Percentiles rank a stretch among this genome's conserved stretches.
Evolutionary conservation across 2,797 vertebrate genomes (phyloP).

Genomic region (Pseudochaenichthys georgianus): DNA sequence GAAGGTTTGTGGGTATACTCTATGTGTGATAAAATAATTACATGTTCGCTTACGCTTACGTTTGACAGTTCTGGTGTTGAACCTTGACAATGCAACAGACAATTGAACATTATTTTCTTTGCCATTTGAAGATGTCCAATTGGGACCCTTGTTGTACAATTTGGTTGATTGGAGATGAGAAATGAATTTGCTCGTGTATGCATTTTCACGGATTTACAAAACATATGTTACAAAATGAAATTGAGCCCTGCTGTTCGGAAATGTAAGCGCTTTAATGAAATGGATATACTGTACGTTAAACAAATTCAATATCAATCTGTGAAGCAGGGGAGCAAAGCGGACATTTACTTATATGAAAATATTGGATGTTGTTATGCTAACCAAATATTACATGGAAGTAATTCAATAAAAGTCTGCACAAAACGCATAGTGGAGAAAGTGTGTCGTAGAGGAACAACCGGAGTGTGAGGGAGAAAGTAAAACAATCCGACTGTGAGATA

Average conservation of each 20-base stretch:
- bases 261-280: too few species aligned
- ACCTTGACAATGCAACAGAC: not conserved
- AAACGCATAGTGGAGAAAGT: conserved; percentile 33
- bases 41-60: conserved; percentile 16
- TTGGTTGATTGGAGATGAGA: not conserved
- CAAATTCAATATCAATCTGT: not conserved
- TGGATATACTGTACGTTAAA: not conserved
- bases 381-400: conserved; percentile 9
- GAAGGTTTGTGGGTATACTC: conserved; percentile 4
- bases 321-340: not conserved
- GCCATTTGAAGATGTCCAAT: not conserved
- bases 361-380: conserved; percentile 32
- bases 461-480: conserved; percentile 45
- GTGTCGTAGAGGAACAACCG: conserved; percentile 43
- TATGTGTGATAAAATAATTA: conserved; percentile 29
- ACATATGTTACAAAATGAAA: not conserved
- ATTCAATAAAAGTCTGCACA: conserved; percentile 25
- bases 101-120: not conserved
- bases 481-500: conserved; percentile 75
- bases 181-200: not conserved
- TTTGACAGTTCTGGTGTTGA: not conserved
- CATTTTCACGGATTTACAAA: not conserved
- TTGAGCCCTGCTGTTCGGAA: conserved; percentile 10
- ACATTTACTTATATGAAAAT: conserved; percentile 26
- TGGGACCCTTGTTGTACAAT: conserved; percentile 5